phyloP scores from a whole-genome alignment of 2,797 vertebrate species.

The Paratrypauchen microcephalus region DNA sequence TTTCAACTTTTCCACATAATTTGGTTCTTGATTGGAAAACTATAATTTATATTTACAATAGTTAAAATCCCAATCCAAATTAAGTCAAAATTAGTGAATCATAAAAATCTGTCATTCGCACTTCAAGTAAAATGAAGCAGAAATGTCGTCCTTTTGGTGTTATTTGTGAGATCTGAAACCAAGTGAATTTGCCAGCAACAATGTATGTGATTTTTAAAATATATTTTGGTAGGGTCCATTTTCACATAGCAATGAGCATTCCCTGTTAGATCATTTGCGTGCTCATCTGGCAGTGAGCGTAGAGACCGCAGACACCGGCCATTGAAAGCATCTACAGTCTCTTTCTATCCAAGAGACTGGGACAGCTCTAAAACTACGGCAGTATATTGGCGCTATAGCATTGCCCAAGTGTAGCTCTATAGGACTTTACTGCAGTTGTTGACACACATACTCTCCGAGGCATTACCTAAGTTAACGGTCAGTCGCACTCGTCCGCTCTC shows the following conservation, averaged over 20 bases:
- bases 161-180: neutral
- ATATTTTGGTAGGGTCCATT: constrained; percentile 8
- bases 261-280: constrained; percentile 83
- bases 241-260: constrained; percentile 61
- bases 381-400: neutral
- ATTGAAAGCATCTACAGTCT: constrained; percentile 93
- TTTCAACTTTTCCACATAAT: no score
- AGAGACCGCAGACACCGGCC: constrained; percentile 94
- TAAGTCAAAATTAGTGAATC: no score
- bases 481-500: constrained; percentile 94
- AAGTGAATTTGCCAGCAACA: neutral
- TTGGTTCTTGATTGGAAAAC: no score
- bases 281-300: constrained; percentile 94
- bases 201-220: neutral
- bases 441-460: constrained; percentile 28
- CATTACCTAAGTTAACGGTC: constrained; percentile 97
- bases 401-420: constrained; percentile 21
- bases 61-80: no score
- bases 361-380: neutral
- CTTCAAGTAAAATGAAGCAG: neutral
- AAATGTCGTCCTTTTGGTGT: neutral
- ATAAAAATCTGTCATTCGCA: no score
- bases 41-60: no score
- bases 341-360: constrained; percentile 65
- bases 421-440: constrained; percentile 33